Evolutionary conservation across 2,888 invertebrate species (phyloP).

Genomic region (Eilema sororculum): DNA sequence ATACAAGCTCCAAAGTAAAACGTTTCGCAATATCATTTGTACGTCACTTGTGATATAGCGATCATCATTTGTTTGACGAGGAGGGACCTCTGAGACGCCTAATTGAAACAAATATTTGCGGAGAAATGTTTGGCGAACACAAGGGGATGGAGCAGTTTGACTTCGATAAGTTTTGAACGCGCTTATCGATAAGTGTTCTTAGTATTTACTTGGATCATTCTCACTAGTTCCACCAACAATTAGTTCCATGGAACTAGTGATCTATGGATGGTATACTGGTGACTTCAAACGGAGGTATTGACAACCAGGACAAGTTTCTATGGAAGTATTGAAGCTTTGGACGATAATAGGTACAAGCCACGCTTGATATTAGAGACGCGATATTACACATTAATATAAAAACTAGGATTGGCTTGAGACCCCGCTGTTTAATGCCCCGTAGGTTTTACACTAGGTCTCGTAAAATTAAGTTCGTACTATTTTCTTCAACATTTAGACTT

Average conservation of each 20-base stretch:
- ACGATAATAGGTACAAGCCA: fast-evolving
- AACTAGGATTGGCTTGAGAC: background rate
- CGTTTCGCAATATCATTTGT: constrained; percentile 48
- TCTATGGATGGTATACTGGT: background rate
- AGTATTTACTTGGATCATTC: background rate
- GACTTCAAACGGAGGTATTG: background rate
- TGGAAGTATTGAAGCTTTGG: background rate
- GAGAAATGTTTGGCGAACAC: constrained; percentile 60
- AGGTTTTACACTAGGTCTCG: no score
- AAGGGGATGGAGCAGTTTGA: constrained; percentile 32
- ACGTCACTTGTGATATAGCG: constrained; percentile 70
- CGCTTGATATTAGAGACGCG: background rate
- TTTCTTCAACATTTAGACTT: no score
- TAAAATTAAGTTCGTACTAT: no score
- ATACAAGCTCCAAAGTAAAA: constrained; percentile 32
- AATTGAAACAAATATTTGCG: constrained; percentile 85
- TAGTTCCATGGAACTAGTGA: no score
- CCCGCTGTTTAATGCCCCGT: background rate
- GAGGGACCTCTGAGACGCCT: constrained; percentile 67
- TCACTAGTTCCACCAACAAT: no score
- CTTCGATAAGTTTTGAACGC: constrained; percentile 30
- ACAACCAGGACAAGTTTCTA: background rate
- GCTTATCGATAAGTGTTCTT: constrained; percentile 33
- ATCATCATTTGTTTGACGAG: constrained; percentile 78
- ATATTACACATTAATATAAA: background rate